phyloP scores from a whole-genome alignment of 2,797 vertebrate species.

The Eulemur rubriventer region DNA sequence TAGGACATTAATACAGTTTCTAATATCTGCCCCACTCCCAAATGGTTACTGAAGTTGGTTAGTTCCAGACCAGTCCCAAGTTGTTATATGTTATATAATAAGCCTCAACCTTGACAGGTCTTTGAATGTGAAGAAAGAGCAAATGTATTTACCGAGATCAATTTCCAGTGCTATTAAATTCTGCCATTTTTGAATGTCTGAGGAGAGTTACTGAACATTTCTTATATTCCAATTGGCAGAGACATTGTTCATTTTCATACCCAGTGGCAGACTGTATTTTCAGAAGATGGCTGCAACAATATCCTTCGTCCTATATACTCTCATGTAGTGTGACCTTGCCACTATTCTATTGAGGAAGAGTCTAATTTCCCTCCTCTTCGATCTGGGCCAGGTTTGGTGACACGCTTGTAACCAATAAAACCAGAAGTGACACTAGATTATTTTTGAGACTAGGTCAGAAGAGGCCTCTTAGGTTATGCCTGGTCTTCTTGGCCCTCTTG shows the following conservation, averaged over 20 bases:
- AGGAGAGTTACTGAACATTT: not conserved
- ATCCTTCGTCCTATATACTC: not conserved
- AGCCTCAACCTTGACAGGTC: not conserved
- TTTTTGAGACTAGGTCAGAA: not conserved
- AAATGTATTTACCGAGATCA: not conserved
- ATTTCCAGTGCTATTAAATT: constrained; percentile 1
- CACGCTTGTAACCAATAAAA: not conserved
- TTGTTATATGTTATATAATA: constrained; percentile 4
- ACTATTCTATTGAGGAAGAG: not conserved
- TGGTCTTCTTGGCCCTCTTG: not conserved
- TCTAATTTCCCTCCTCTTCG: not conserved
- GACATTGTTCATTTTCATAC: not conserved
- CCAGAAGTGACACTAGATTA: not conserved
- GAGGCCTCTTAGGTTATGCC: not conserved
- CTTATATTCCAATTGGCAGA: not conserved
- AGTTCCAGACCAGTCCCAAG: not conserved
- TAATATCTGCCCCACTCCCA: not conserved
- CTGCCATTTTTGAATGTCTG: not conserved
- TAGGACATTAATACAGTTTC: not conserved
- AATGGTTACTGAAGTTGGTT: not conserved
- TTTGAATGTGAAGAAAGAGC: not conserved
- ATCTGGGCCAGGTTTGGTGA: not conserved
- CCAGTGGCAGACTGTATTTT: not conserved
- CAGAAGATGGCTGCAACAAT: not conserved
- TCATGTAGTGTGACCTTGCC: not conserved